phyloP scores from a whole-genome alignment of 2,888 invertebrate species.

The Altica lythri region DNA sequence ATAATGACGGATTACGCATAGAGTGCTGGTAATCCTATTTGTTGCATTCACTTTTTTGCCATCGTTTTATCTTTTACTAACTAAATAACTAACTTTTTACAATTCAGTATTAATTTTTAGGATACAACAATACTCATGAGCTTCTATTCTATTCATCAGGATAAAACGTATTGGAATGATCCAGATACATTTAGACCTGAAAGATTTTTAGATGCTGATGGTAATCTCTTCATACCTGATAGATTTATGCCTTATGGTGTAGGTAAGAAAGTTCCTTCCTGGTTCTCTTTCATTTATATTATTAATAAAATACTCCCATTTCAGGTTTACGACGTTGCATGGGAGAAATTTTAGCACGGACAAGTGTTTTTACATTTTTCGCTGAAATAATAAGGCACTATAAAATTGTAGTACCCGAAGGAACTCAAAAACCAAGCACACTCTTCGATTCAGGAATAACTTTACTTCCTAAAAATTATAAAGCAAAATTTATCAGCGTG shows the following conservation, averaged over 20 bases:
- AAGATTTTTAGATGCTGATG: conserved; percentile 61
- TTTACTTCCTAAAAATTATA: conserved; percentile 62
- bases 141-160: conserved; percentile 61
- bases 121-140: conserved; percentile 51
- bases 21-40: too few species aligned
- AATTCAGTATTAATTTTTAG: conserved; percentile 37
- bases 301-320: too few species aligned
- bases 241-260: conserved; percentile 55
- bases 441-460: conserved; percentile 62
- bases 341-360: conserved; percentile 67
- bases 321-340: conserved; percentile 68
- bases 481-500: conserved; percentile 42
- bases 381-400: conserved; percentile 65
- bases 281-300: too few species aligned
- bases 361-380: conserved; percentile 66
- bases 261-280: conserved; percentile 50
- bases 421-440: conserved; percentile 54
- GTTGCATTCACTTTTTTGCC: too few species aligned
- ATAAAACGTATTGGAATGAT: conserved; percentile 64
- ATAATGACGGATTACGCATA: too few species aligned
- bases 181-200: conserved; percentile 68
- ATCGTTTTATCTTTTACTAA: too few species aligned
- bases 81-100: too few species aligned
- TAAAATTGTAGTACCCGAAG: conserved; percentile 55
- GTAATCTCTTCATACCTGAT: conserved; percentile 47